Base-by-base conservation (phyloP, 2,888 invertebrate genomes). In the Spodoptera picta region DNA sequence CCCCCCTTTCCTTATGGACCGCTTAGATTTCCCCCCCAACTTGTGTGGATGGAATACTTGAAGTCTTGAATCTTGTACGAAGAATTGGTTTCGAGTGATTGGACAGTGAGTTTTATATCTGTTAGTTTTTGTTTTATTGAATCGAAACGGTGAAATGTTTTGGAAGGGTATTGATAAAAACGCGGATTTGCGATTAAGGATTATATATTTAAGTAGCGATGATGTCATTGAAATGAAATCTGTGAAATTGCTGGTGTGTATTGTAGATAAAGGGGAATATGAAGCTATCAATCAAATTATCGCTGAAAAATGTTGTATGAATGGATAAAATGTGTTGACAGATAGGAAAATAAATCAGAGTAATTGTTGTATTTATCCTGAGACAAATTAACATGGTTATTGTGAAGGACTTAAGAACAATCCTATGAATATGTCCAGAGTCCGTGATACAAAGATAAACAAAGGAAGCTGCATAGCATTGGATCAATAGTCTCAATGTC, bases 11-110 rank as follows among this genome's bases (percentile, higher is more conserved):
- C 93, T 93, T 93, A 93, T 93, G 94, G 92, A 91, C 92, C 92
- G 94, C 94, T 93, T 93, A 93, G 94, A 94, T 94, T 94, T 94
- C 90, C 92, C 93, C 92, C 87, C 87, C 85, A 88, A 87, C 88
- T 89, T 90, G 90, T 94, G 93, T 91, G 93, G 89, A 92, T 87
- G 87, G 94, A 94, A 94, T 93, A 92, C 91, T 91, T 79, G 87
- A 90, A 91, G 90, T 87, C 90, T 89, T 88, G 94, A 94, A 93
- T 93, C 94, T 93, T 93, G 92, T 92, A 90, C 87, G 85, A 88
- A 86, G 93, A 92, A 93, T 92, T 91, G 92, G 90, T 91, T 91
- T 92, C 88, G 89, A 90, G 89, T 90, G 93, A 92, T 93, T 92
- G 91, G 90, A 87, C 88, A 80, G 83, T 89, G 86, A 87, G 85